Evolutionary conservation across 2,888 invertebrate genomes (phyloP).

Genomic region (Deilephila elpenor): DNA sequence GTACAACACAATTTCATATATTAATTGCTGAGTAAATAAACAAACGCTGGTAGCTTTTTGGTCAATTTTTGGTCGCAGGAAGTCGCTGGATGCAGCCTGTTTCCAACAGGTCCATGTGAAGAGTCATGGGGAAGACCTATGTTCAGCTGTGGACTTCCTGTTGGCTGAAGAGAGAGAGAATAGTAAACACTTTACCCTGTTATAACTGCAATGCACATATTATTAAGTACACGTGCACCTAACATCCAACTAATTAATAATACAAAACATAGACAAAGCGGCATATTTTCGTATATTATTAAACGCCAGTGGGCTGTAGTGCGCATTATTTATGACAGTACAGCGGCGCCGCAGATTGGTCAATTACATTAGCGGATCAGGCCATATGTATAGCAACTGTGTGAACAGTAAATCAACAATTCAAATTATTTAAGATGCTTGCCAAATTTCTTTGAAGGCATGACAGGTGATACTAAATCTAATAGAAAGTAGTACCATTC

Average conservation of each 20-base stretch:
- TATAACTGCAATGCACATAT: not conserved
- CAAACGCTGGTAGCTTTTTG: no score
- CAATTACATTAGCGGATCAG: slow-evolving; percentile 52
- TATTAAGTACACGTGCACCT: not conserved
- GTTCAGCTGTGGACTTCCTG: no score
- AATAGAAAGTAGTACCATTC: no score
- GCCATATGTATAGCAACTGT: slow-evolving; percentile 1
- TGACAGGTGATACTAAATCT: no score
- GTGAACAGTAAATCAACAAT: slow-evolving; percentile 4
- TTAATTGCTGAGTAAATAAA: not conserved
- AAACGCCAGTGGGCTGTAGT: slow-evolving; percentile 11
- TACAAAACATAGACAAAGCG: not conserved
- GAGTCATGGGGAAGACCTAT: no score
- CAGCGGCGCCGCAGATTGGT: slow-evolving; percentile 42
- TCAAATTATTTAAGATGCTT: no score
- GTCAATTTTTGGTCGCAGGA: no score
- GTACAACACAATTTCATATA: not conserved
- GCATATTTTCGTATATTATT: slow-evolving; percentile 18
- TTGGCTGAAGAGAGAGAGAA: no score
- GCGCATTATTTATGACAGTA: slow-evolving; percentile 47
- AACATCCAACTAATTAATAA: not conserved
- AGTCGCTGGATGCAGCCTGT: no score
- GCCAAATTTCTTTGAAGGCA: no score
- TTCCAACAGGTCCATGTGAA: no score
- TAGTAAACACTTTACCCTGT: no score